phyloP scores from a whole-genome alignment of 1,140 invertebrate species.

The Myzus persicae region DNA sequence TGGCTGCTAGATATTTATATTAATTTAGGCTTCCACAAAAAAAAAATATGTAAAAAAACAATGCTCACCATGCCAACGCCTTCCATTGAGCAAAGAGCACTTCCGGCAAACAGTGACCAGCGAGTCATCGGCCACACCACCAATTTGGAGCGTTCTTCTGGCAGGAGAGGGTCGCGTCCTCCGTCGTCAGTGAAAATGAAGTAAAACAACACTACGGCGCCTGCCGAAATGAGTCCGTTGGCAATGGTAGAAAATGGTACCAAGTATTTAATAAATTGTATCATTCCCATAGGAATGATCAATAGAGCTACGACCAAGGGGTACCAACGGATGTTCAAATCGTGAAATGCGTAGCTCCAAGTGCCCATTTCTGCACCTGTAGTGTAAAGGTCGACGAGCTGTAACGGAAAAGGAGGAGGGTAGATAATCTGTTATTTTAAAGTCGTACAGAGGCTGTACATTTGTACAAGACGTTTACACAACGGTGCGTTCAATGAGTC shows the following conservation, averaged over 20 bases:
- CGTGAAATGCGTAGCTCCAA: not conserved
- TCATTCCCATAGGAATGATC: slow-evolving; percentile 71
- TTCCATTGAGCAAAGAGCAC: slow-evolving; percentile 81
- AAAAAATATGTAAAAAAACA: not conserved
- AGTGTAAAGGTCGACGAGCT: slow-evolving; percentile 10
- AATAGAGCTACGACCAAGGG: slow-evolving; percentile 66
- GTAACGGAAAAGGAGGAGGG: not conserved
- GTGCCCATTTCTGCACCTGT: not conserved
- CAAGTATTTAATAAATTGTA: slow-evolving; percentile 73
- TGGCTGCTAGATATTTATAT: not conserved
- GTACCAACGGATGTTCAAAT: slow-evolving; percentile 32
- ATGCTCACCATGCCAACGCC: slow-evolving; percentile 74
- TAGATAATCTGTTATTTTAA: not conserved
- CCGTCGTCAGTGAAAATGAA: slow-evolving; percentile 69
- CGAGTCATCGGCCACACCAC: not conserved
- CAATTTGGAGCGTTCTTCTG: not conserved
- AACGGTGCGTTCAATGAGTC: not conserved
- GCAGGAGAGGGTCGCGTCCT: not conserved
- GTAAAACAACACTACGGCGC: slow-evolving; percentile 75
- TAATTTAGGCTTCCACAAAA: not conserved
- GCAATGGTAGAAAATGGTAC: slow-evolving; percentile 80
- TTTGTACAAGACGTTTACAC: not conserved
- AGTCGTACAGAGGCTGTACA: not conserved
- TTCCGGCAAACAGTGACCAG: slow-evolving; percentile 65
- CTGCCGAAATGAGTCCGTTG: slow-evolving; percentile 73